Conservation (phyloP, 2,888 invertebrate species). For the Physocephala rufipes region DNA sequence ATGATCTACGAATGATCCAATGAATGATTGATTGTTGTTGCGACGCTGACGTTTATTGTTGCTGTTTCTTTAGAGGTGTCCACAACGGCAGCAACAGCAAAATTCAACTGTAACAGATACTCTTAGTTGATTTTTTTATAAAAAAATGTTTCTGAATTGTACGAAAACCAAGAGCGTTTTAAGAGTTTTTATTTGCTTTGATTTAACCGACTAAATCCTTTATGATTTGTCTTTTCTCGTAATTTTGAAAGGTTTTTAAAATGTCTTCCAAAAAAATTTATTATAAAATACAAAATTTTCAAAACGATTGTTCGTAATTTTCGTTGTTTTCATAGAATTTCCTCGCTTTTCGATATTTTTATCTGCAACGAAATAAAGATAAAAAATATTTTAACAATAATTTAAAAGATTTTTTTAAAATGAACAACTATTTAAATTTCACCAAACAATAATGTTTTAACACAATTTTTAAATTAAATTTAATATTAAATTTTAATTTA, state of each 20-base stretch:
- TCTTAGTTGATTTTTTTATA: too few relatives aligned
- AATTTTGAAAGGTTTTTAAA: too few relatives aligned
- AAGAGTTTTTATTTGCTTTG: neutral
- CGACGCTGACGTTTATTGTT: neutral
- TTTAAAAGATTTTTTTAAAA: neutral
- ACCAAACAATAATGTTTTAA: too few relatives aligned
- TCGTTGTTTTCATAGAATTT: neutral
- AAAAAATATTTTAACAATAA: neutral
- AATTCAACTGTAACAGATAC: constrained; percentile 1
- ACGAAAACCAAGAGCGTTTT: neutral
- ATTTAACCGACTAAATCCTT: too few relatives aligned
- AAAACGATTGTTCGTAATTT: neutral
- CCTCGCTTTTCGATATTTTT: neutral
- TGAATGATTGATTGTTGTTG: constrained; percentile 15
- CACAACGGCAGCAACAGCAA: neutral
- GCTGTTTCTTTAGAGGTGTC: neutral
- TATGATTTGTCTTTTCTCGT: too few relatives aligned
- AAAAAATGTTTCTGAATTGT: neutral
- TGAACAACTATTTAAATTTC: neutral
- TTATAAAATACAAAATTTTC: too few relatives aligned
- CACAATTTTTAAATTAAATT: neutral
- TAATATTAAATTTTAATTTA: neutral
- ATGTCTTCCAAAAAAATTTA: too few relatives aligned
- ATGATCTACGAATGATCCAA: neutral
- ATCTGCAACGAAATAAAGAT: constrained; percentile 12